Conservation (phyloP, 2,888 invertebrate genomes). For the Cotesia congregata region DNA sequence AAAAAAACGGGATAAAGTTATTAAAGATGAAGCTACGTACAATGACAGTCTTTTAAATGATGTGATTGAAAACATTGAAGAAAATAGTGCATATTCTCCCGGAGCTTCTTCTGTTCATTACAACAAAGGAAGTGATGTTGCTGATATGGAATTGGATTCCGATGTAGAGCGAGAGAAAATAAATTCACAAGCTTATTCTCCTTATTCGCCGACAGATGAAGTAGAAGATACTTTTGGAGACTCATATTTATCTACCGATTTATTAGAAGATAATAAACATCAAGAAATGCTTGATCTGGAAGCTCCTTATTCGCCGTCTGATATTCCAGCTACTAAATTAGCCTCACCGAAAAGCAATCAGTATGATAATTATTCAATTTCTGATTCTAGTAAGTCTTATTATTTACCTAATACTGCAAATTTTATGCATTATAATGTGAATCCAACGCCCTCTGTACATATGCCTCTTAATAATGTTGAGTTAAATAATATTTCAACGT, state of each 20-base stretch:
- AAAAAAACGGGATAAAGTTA: constrained; percentile 26
- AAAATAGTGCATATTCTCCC: constrained; percentile 38
- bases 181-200: constrained; percentile 60
- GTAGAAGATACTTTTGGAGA: neutral
- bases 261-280: constrained; percentile 18
- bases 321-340: constrained; percentile 35
- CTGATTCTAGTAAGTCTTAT: neutral
- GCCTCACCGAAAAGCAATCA: neutral
- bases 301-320: constrained; percentile 49
- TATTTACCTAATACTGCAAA: neutral
- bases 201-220: constrained; percentile 66
- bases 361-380: neutral
- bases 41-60: constrained; percentile 59
- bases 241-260: neutral
- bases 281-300: constrained; percentile 28
- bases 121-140: constrained; percentile 50
- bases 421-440: neutral
- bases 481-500: neutral
- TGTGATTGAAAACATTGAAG: constrained; percentile 47
- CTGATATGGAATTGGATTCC: constrained; percentile 67
- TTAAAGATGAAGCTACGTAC: constrained; percentile 62
- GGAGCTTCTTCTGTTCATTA: constrained; percentile 39
- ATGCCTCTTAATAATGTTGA: neutral
- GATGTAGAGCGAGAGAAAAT: constrained; percentile 63
- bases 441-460: neutral